Conservation (phyloP, 2,888 invertebrate species). For the Hesperia comma region DNA sequence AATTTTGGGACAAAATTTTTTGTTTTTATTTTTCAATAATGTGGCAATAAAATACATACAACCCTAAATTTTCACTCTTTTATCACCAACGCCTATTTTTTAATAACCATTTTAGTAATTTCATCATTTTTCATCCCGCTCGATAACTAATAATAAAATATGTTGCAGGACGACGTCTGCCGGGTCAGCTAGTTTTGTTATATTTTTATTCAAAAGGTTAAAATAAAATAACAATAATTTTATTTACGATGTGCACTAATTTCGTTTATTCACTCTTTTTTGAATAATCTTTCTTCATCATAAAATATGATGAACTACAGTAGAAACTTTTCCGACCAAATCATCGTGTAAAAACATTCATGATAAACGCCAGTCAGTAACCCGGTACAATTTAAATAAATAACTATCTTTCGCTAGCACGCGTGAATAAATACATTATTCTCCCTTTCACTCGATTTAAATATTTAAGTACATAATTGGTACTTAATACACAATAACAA, state of each 20-base stretch:
- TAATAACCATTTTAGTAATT: too few species aligned
- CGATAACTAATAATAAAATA: too few species aligned
- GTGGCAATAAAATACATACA: too few species aligned
- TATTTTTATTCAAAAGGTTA: too few species aligned
- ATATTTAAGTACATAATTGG: neutral
- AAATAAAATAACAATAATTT: too few species aligned
- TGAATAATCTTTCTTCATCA: conserved; percentile 3
- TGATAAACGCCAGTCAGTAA: conserved; percentile 35
- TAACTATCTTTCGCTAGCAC: conserved; percentile 18
- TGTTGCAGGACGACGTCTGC: too few species aligned
- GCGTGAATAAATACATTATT: neutral
- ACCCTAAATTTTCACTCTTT: too few species aligned
- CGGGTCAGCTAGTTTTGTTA: too few species aligned
- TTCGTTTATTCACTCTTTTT: conserved; percentile 19
- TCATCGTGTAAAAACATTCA: conserved; percentile 19
- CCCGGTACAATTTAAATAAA: conserved; percentile 34
- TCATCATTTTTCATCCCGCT: too few species aligned
- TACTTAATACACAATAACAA: neutral
- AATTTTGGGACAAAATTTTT: too few species aligned
- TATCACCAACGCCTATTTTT: too few species aligned
- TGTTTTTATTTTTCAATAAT: too few species aligned
- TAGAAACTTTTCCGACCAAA: conserved; percentile 16
- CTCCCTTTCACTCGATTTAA: conserved; percentile 12
- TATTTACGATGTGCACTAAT: neutral
- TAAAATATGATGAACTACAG: conserved; percentile 4